A percentile compares a stretch with the other conserved stretches of the same genome.
phyloP scores from a whole-genome alignment of 2,113 vertebrate species.

The Tor tambroides region DNA sequence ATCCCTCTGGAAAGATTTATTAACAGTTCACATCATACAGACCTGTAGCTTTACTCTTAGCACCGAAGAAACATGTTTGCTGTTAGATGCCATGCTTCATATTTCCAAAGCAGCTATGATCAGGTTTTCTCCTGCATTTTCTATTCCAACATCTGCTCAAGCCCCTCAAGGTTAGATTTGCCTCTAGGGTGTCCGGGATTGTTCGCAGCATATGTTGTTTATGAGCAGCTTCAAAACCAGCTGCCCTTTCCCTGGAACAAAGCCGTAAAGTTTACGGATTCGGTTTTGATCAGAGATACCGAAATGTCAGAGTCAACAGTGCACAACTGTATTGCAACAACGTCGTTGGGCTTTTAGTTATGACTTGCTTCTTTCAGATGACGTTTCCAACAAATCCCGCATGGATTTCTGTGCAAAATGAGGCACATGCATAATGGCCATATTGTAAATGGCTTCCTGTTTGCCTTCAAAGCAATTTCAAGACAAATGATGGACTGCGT shows the following conservation, averaged over 20 bases:
- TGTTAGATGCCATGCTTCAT: conserved; percentile 55
- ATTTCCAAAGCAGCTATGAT: conserved; percentile 54
- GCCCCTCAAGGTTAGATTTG: conserved; percentile 73
- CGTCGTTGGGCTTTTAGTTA: background rate
- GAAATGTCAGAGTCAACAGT: conserved; percentile 31
- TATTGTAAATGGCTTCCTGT: too few species aligned
- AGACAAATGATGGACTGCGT: conserved; percentile 20
- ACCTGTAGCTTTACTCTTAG: background rate
- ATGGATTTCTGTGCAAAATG: background rate
- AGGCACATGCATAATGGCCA: conserved; percentile 19
- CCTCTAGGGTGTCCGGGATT: conserved; percentile 68
- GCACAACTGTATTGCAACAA: background rate
- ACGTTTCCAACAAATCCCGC: background rate
- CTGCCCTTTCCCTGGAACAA: conserved; percentile 46
- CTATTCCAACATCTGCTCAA: conserved; percentile 70
- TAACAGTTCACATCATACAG: conserved; percentile 1
- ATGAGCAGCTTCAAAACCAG: conserved; percentile 65
- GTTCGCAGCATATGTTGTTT: conserved; percentile 76
- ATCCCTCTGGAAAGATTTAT: conserved; percentile 6
- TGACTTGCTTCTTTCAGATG: background rate
- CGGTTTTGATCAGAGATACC: conserved; percentile 27
- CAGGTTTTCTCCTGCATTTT: conserved; percentile 57
- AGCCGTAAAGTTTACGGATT: conserved; percentile 38
- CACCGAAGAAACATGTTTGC: conserved; percentile 38
- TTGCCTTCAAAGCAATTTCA: background rate